Conservation (phyloP, 2,113 vertebrate species). For the Setophaga kirtlandii region DNA sequence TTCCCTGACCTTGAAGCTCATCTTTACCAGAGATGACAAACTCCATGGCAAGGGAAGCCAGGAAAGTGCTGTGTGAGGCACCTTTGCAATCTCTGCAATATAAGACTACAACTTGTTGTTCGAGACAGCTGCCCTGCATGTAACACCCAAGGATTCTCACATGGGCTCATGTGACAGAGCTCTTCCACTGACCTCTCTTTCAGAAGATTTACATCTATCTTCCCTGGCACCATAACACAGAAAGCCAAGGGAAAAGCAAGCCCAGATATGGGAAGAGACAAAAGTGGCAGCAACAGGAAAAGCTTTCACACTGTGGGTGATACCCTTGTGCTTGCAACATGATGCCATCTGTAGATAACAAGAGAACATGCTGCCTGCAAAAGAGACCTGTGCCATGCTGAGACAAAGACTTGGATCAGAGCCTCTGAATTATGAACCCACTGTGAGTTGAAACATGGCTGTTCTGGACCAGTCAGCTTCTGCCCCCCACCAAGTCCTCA, state of each 20-base stretch:
- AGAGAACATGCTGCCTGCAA: background rate
- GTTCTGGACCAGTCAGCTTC: background rate
- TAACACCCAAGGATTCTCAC: background rate
- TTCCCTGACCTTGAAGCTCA: background rate
- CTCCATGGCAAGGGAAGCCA: background rate
- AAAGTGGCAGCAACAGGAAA: background rate
- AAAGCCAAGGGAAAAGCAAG: background rate
- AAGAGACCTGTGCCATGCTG: background rate
- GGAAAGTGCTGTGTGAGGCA: background rate
- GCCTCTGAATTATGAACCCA: background rate
- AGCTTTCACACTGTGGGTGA: background rate
- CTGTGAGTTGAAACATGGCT: background rate
- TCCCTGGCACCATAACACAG: background rate
- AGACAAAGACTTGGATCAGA: background rate
- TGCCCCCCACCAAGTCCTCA: background rate
- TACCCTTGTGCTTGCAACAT: background rate
- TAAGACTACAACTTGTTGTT: background rate
- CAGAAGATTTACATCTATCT: background rate
- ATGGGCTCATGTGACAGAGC: background rate
- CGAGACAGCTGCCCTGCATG: background rate
- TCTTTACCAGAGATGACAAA: background rate
- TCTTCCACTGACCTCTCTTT: background rate
- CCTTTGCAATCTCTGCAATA: rapidly evolving
- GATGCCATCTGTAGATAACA: background rate
- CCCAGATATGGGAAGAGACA: background rate